These are phyloP conservation scores for Drosophila diplacantha DNA, from an alignment of 2,888 invertebrate genomes.

Conservation along the genomic window DNA sequence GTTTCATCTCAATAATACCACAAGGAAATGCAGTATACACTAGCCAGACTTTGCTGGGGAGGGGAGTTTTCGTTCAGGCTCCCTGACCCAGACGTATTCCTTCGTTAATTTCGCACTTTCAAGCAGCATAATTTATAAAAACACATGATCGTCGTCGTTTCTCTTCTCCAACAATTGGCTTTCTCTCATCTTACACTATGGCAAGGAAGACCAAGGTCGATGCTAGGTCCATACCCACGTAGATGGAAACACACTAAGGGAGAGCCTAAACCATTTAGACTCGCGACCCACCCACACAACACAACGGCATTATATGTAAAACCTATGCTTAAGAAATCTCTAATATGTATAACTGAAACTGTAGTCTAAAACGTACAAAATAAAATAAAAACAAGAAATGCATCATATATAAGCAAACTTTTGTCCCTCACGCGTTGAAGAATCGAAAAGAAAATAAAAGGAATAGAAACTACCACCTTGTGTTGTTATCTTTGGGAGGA, in stretches of 20 bases:
- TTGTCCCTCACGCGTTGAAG: conserved; percentile 35
- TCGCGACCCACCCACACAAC: conserved; percentile 10
- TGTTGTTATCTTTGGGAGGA: background rate
- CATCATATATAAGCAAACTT: conserved; percentile 33
- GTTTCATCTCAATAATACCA: too few species aligned
- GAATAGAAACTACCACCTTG: background rate
- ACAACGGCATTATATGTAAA: conserved; percentile 25
- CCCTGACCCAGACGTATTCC: background rate
- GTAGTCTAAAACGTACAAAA: conserved; percentile 38
- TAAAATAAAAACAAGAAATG: conserved; percentile 25
- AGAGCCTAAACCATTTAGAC: conserved; percentile 1
- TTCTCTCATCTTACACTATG: background rate
- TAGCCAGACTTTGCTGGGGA: too few species aligned
- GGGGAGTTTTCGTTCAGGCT: background rate
- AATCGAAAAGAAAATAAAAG: conserved; percentile 37
- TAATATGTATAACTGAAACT: conserved; percentile 32
- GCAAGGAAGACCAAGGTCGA: conserved; percentile 19
- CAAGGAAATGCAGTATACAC: too few species aligned
- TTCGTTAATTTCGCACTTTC: background rate
- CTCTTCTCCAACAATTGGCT: background rate
- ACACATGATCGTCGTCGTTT: background rate
- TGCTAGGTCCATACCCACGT: conserved; percentile 4
- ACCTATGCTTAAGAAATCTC: conserved; percentile 20
- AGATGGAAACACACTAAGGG: conserved; percentile 3
- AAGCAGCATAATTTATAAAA: background rate